Evolutionary conservation across 2,888 invertebrate genomes (phyloP), one percentile per base, ranked within the genome.

Genomic region (Chrysina gloriosa): DNA sequence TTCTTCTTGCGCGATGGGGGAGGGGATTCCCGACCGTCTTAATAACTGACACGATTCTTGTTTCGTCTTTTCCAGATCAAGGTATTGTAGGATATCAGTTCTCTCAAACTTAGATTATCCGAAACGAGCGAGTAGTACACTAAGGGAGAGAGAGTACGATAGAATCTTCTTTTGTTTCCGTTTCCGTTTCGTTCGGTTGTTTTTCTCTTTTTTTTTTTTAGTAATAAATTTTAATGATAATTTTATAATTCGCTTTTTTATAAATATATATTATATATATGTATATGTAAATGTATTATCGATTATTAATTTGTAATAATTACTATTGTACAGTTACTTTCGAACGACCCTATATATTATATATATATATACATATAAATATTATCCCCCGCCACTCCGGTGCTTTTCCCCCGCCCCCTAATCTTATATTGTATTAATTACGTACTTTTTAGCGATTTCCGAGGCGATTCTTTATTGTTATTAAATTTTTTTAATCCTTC

Each of bases 31-130:
- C n/a, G n/a, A n/a, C n/a, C n/a, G n/a, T n/a, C n/a, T n/a, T n/a
- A n/a, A n/a, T n/a, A 45, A 45, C 5, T 45, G 11, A 50, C 1
- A 50, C 25, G 7, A 14, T 58, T 65, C 9, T 52, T 68, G 64
- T 42, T 23, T 58, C 11, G 23, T 77, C 25, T 73, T 73, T 81
- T 82, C 69, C 83, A 85, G 85, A 85, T 77, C 83, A 84, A 73
- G 84, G 85, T 76, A 82, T 85, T 77, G 81, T 85, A 79, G 84
- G 85, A 77, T 85, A 85, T 79, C 85, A 85, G 77, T 85, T 84
- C 77, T 81, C 84, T 77, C 84, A 82, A 81, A 85, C 83, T 78
- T 84, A 84, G 80, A 77, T 70, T 67, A 72, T 69, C 72, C 71
- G 74, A 75, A 61, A 52, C 27, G 19, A 54, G n/a, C 25, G n/a